phyloP scores from a whole-genome alignment of 1,140 invertebrate genomes.

The Leptestheria dahalacensis region DNA sequence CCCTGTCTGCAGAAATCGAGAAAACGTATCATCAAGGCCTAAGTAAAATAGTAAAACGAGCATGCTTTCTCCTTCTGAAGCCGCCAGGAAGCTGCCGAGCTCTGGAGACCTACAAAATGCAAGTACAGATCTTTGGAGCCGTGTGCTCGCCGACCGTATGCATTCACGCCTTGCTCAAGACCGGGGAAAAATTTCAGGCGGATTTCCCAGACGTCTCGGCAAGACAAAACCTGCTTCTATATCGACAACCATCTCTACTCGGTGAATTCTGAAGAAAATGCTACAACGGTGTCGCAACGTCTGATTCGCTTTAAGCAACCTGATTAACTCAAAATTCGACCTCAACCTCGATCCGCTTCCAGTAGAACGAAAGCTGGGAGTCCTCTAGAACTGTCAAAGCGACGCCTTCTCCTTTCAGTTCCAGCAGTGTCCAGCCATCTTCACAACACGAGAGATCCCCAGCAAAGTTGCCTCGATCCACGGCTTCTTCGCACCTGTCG shows the following conservation, averaged over 20 bases:
- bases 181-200: neutral
- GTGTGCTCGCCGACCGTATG: constrained; percentile 6
- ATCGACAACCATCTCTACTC: constrained; percentile 12
- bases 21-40: constrained; percentile 14
- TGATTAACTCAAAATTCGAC: neutral
- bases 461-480: constrained; percentile 26
- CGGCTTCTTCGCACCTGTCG: constrained; percentile 27
- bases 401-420: neutral
- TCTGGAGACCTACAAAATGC: constrained; percentile 5
- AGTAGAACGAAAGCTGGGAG: constrained; percentile 18
- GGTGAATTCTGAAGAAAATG: neutral
- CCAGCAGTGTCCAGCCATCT: neutral
- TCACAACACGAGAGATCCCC: constrained; percentile 20
- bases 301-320: neutral
- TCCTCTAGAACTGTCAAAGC: neutral
- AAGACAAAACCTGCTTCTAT: constrained; percentile 4
- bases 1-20: constrained; percentile 7
- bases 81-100: neutral
- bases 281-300: neutral
- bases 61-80: constrained; percentile 12
- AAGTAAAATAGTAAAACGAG: constrained; percentile 10
- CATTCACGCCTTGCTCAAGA: neutral
- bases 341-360: constrained; percentile 21
- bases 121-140: constrained; percentile 13
- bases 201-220: neutral